Evolutionary conservation across 2,113 vertebrate genomes (phyloP).

Genomic region (Gallinago media): DNA sequence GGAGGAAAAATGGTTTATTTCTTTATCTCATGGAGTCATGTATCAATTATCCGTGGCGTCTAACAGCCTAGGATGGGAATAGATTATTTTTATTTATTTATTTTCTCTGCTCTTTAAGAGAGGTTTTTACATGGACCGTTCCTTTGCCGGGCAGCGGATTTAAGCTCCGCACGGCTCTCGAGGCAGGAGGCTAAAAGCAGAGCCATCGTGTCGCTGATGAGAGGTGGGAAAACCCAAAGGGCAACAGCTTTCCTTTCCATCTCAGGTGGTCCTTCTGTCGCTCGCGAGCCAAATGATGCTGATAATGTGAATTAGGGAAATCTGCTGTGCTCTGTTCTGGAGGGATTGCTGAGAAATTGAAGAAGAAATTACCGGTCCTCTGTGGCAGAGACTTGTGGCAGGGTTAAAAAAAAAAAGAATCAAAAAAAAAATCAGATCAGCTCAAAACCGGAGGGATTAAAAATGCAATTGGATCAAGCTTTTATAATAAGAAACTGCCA

Average conservation of each 20-base stretch:
- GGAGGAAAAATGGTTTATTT: neutral
- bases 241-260: neutral
- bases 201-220: neutral
- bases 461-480: neutral
- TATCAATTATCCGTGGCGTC: slow-evolving; percentile 9
- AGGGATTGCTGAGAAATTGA: neutral
- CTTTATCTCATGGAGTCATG: neutral
- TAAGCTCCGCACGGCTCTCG: neutral
- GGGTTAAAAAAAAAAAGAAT: neutral
- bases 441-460: neutral
- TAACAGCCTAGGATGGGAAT: neutral
- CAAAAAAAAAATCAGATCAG: neutral
- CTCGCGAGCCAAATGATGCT: neutral
- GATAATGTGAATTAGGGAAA: neutral
- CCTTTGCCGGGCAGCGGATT: neutral
- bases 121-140: neutral
- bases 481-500: neutral
- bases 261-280: neutral
- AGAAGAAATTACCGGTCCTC: neutral
- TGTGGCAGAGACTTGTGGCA: neutral
- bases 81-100: neutral
- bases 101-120: neutral
- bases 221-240: neutral
- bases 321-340: neutral
- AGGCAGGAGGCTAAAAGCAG: neutral